Evolutionary conservation across 2,888 invertebrate genomes (phyloP).

Genomic region (Calephelis perditalis): DNA sequence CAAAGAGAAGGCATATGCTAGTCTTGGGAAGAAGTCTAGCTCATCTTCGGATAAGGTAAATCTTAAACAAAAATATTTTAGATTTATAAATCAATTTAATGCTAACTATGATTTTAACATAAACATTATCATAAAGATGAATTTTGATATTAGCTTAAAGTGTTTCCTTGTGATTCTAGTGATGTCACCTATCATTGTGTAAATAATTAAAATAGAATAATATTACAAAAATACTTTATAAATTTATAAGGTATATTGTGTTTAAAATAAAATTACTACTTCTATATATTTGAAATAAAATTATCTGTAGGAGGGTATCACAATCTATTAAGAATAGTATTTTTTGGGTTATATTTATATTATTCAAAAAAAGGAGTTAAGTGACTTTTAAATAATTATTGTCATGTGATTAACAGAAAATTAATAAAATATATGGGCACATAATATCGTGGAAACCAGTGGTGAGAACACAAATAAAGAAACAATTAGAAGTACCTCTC

Average conservation of each 20-base stretch:
- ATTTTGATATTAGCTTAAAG: too few relatives aligned
- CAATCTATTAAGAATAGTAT: slow-evolving; percentile 18
- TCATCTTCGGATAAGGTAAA: slow-evolving; percentile 63
- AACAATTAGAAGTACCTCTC: slow-evolving; percentile 34
- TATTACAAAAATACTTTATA: too few relatives aligned
- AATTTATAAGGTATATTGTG: too few relatives aligned
- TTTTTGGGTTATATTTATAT: slow-evolving; percentile 18
- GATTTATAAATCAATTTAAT: slow-evolving; percentile 29
- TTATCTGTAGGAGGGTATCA: too few relatives aligned
- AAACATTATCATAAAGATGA: too few relatives aligned
- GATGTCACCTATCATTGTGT: too few relatives aligned
- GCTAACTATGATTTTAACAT: not conserved
- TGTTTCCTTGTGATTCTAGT: too few relatives aligned
- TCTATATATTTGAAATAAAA: too few relatives aligned
- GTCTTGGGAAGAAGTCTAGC: slow-evolving; percentile 80
- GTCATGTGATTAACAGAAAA: slow-evolving; percentile 18
- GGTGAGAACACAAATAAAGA: slow-evolving; percentile 28
- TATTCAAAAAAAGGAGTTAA: not conserved
- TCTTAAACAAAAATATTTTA: slow-evolving; percentile 29
- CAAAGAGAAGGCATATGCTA: slow-evolving; percentile 84
- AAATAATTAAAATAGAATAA: too few relatives aligned
- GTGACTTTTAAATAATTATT: not conserved
- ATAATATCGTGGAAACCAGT: slow-evolving; percentile 51
- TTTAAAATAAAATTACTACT: too few relatives aligned
- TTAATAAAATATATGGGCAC: slow-evolving; percentile 44